These are phyloP conservation scores for Ectropis grisescens DNA, from an alignment of 1,140 invertebrate species.

Conservation along the genomic window DNA sequence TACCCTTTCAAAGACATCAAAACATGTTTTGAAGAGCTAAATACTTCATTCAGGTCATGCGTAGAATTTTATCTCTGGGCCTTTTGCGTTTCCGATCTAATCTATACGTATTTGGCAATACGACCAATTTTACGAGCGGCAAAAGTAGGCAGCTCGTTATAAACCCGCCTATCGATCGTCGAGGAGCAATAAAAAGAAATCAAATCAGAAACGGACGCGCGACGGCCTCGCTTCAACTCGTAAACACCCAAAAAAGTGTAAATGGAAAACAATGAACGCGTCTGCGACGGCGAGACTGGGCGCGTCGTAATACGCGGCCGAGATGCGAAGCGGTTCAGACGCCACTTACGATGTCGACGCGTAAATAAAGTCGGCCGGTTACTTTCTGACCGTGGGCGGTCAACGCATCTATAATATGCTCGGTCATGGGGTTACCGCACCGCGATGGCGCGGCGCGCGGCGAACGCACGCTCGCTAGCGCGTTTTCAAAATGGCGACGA, in stretches of 20 bases:
- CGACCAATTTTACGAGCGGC: too few species aligned
- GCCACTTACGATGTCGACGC: slow-evolving; percentile 23
- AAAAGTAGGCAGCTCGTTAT: too few species aligned
- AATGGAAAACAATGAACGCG: slow-evolving; percentile 62
- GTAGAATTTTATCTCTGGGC: too few species aligned
- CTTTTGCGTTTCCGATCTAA: too few species aligned
- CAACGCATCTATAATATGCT: slow-evolving; percentile 52
- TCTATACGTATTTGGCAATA: too few species aligned
- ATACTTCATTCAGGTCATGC: too few species aligned
- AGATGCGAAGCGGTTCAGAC: slow-evolving; percentile 11
- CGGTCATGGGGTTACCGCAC: slow-evolving; percentile 54
- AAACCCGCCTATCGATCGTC: too few species aligned
- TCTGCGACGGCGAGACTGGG: slow-evolving; percentile 41
- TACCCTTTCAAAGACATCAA: too few species aligned
- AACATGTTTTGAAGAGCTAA: too few species aligned
- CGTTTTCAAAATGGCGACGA: slow-evolving; percentile 28
- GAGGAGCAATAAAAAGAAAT: slow-evolving; percentile 32
- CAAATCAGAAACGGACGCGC: slow-evolving; percentile 47
- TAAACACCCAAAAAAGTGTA: slow-evolving; percentile 58
- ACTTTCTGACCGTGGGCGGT: slow-evolving; percentile 51
- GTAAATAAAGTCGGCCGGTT: slow-evolving; percentile 35
- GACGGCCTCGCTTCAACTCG: slow-evolving; percentile 47
- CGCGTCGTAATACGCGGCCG: slow-evolving; percentile 19
- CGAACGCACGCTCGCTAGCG: slow-evolving; percentile 23
- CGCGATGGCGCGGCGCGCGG: too few species aligned